Percentiles rank a stretch among this genome's conserved stretches.
These are phyloP conservation scores for Drosophila paulistorum DNA, from an alignment of 1,140 invertebrate species.

Conservation along the genomic window DNA sequence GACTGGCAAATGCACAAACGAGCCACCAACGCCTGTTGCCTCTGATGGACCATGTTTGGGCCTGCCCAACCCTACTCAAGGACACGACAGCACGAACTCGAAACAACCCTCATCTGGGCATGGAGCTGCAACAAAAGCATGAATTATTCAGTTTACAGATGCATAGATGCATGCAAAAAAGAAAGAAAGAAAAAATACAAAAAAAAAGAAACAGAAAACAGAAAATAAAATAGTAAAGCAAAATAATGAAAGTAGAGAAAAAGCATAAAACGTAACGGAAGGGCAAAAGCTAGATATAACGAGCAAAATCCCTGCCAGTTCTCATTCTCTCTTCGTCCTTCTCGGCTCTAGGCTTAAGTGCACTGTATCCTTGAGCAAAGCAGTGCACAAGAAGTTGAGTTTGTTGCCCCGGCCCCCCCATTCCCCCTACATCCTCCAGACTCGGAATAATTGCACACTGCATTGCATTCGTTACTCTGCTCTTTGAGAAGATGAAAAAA, in stretches of 20 bases:
- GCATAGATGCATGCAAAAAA: slow-evolving; percentile 36
- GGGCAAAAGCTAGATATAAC: slow-evolving; percentile 19
- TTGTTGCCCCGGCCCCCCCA: not conserved
- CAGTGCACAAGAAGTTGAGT: slow-evolving; percentile 9
- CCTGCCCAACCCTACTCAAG: slow-evolving; percentile 56
- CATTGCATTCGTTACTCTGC: slow-evolving; percentile 10
- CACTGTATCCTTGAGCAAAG: slow-evolving; percentile 8
- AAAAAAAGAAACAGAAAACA: slow-evolving; percentile 15
- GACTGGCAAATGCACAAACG: slow-evolving; percentile 65
- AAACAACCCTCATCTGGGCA: slow-evolving; percentile 39
- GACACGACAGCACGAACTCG: slow-evolving; percentile 44
- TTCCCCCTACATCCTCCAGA: not conserved
- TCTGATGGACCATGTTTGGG: slow-evolving; percentile 10
- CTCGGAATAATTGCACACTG: slow-evolving; percentile 10
- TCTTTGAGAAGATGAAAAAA: not conserved
- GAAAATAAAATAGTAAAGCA: slow-evolving; percentile 14
- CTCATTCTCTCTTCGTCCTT: not conserved
- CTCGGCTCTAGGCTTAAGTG: slow-evolving; percentile 5
- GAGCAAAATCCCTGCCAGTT: slow-evolving; percentile 19
- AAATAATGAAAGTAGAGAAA: slow-evolving; percentile 14
- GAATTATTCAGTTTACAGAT: slow-evolving; percentile 68
- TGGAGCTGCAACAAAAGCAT: slow-evolving; percentile 36
- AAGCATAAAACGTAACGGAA: not conserved
- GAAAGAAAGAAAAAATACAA: slow-evolving; percentile 16
- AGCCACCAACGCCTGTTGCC: slow-evolving; percentile 31